These are phyloP conservation scores for Beris morrisii DNA, from an alignment of 2,888 invertebrate genomes.

Conservation along the genomic window DNA sequence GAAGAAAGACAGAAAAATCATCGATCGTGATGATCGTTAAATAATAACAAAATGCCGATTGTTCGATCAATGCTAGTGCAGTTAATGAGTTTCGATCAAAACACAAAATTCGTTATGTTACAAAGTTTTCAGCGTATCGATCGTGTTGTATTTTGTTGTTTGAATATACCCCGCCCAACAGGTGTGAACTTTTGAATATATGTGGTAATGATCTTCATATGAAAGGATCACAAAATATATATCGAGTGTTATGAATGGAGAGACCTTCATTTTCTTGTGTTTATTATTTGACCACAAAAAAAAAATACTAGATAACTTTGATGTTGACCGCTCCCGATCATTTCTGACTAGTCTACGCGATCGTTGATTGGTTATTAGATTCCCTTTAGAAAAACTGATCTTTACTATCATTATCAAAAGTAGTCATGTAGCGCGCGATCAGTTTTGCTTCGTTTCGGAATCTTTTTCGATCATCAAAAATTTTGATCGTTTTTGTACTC, in stretches of 20 bases:
- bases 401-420: no score
- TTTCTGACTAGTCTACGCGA: not conserved
- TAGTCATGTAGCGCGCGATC: no score
- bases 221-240: no score
- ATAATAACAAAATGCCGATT: slow-evolving; percentile 26
- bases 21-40: slow-evolving; percentile 31
- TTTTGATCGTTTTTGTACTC: no score
- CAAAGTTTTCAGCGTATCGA: slow-evolving; percentile 5
- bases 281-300: slow-evolving; percentile 12
- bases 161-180: slow-evolving; percentile 9
- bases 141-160: no score
- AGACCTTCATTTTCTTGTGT: no score
- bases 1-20: slow-evolving; percentile 12
- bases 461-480: no score
- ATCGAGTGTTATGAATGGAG: no score
- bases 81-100: slow-evolving; percentile 31
- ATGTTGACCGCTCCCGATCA: slow-evolving; percentile 19
- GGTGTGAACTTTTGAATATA: slow-evolving; percentile 22
- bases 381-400: no score
- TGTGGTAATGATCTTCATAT: slow-evolving; percentile 13
- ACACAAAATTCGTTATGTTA: slow-evolving; percentile 15
- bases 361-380: not conserved
- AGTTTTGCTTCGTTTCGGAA: no score
- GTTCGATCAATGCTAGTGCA: slow-evolving; percentile 24
- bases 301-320: slow-evolving; percentile 21